phyloP scores from a whole-genome alignment of 2,113 vertebrate genomes.

The Mastomys coucha region DNA sequence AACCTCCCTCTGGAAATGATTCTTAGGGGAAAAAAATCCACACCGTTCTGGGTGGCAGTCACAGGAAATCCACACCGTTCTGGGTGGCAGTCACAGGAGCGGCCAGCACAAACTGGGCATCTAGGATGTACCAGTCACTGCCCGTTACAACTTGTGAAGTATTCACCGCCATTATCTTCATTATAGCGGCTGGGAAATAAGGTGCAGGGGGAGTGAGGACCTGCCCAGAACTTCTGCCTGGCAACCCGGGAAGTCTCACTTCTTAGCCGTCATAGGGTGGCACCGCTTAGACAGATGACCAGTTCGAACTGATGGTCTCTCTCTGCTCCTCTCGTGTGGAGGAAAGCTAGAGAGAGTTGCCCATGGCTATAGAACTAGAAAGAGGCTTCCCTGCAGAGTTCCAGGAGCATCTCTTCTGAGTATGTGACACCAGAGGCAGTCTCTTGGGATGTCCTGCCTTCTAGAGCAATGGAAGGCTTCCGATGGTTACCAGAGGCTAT shows the following conservation, averaged over 20 bases:
- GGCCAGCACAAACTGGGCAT: background rate
- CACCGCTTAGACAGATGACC: fast-evolving
- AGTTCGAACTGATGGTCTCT: background rate
- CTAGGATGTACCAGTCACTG: background rate
- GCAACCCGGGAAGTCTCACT: background rate
- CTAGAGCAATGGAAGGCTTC: background rate
- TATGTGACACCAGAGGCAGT: background rate
- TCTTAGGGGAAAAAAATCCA: background rate
- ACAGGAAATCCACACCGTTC: background rate
- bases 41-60: background rate
- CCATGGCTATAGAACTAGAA: background rate
- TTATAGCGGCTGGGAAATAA: background rate
- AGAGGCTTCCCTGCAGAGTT: background rate
- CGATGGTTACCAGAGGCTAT: background rate
- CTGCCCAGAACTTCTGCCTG: background rate
- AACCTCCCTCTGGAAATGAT: background rate
- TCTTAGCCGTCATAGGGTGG: fast-evolving
- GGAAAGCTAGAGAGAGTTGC: background rate
- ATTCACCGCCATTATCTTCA: background rate
- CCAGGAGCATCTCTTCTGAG: background rate
- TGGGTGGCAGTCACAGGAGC: background rate
- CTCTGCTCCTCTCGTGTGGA: background rate
- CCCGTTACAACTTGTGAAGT: background rate
- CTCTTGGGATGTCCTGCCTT: background rate
- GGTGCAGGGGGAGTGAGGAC: background rate